phyloP scores from a whole-genome alignment of 2,888 invertebrate genomes.

The Fragum whitleyi region DNA sequence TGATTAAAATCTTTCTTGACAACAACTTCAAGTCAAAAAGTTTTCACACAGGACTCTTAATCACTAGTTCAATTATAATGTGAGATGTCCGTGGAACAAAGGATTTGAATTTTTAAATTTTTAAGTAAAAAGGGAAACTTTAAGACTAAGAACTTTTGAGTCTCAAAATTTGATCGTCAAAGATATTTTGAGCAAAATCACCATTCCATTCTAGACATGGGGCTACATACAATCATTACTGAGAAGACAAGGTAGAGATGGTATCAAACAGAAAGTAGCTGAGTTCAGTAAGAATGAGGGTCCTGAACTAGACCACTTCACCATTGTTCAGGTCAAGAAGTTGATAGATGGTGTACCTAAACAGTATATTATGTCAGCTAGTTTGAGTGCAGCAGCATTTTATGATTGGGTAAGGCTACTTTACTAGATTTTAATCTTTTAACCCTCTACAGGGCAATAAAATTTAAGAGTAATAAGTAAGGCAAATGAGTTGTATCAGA shows the following conservation, averaged over 20 bases:
- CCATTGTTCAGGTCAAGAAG: conserved; percentile 39
- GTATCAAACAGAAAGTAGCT: conserved; percentile 62
- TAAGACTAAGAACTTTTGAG: too few species aligned
- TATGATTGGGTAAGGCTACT: conserved; percentile 76
- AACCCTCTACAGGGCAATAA: neutral
- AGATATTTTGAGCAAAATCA: too few species aligned
- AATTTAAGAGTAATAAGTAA: too few species aligned
- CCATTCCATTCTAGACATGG: conserved; percentile 79
- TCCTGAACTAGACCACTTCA: conserved; percentile 31
- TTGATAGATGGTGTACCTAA: conserved; percentile 63
- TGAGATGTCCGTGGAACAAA: too few species aligned
- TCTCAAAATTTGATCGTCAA: too few species aligned
- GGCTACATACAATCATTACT: conserved; percentile 71
- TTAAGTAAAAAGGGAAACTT: too few species aligned
- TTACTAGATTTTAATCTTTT: neutral
- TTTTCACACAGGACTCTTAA: too few species aligned
- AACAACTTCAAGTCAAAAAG: too few species aligned
- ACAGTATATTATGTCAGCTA: conserved; percentile 72
- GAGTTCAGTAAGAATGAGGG: conserved; percentile 43
- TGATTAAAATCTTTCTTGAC: too few species aligned
- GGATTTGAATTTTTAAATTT: too few species aligned
- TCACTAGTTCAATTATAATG: too few species aligned
- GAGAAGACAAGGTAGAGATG: conserved; percentile 70
- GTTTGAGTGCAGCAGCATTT: conserved; percentile 79
- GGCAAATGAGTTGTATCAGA: too few species aligned